A percentile compares a stretch with the other conserved stretches of the same genome.
phyloP scores from a whole-genome alignment of 2,888 invertebrate species.

The Xestia sexstrigata region DNA sequence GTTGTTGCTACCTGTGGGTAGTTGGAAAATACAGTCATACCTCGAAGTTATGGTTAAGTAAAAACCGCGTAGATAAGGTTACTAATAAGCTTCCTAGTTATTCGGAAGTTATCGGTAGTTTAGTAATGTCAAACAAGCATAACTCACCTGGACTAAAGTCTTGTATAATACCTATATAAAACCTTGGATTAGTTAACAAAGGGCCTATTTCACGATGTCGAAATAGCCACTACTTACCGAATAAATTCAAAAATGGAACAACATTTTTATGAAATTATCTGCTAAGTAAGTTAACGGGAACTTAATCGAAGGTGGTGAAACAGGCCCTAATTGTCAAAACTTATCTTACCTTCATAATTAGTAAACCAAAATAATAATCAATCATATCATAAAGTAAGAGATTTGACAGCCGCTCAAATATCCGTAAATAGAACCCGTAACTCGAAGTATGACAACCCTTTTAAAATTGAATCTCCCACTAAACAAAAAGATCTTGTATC shows the following conservation, averaged over 20 bases:
- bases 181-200: not conserved
- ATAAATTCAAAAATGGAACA: no score
- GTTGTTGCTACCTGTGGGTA: constrained; percentile 28
- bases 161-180: not conserved
- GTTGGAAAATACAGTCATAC: constrained; percentile 53
- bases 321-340: not conserved
- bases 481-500: constrained; percentile 70
- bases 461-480: constrained; percentile 44
- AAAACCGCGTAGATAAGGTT: constrained; percentile 1
- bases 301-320: no score
- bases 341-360: not conserved
- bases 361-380: not conserved
- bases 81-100: not conserved
- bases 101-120: not conserved
- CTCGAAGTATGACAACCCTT: constrained; percentile 42
- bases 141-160: not conserved
- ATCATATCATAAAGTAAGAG: not conserved
- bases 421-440: constrained; percentile 23
- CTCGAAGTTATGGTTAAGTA: constrained; percentile 34
- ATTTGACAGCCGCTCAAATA: not conserved
- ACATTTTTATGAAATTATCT: no score
- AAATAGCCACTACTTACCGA: no score
- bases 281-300: no score
- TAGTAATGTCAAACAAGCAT: not conserved
- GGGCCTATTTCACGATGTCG: no score